Conservation (phyloP, 2,888 invertebrate species). For the Heliconius aoede region DNA sequence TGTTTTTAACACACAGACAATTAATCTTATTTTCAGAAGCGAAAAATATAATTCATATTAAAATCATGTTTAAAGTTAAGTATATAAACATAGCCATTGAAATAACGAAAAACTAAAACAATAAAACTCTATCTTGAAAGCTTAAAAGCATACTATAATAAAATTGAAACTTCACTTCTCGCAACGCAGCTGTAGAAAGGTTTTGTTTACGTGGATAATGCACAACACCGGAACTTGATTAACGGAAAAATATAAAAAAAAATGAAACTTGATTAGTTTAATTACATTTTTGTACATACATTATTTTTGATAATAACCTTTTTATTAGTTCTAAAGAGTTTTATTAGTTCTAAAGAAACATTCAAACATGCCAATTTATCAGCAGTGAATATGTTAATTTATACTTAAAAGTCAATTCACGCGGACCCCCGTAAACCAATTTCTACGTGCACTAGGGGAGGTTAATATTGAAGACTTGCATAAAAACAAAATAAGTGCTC, state of each 20-base stretch:
- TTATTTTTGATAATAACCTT: not conserved
- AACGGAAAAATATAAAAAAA: no score
- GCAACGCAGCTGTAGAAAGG: not conserved
- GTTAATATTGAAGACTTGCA: constrained; percentile 46
- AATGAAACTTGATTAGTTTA: no score
- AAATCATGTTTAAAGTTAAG: not conserved
- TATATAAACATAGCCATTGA: not conserved
- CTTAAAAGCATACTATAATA: constrained; percentile 14
- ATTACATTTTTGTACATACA: no score
- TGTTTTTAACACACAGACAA: not conserved
- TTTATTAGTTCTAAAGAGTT: not conserved
- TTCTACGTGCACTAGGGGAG: constrained; percentile 42
- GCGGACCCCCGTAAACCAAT: constrained; percentile 45
- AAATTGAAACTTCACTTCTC: constrained; percentile 19
- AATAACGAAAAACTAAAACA: not conserved
- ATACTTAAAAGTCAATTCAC: constrained; percentile 43
- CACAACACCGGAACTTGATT: constrained; percentile 1
- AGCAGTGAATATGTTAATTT: constrained; percentile 44
- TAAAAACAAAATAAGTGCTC: constrained; percentile 52
- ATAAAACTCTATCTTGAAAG: constrained; percentile 5
- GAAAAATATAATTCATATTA: not conserved
- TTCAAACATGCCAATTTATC: constrained; percentile 28
- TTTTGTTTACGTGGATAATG: constrained; percentile 3
- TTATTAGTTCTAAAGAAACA: not conserved
- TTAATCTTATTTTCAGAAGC: not conserved